phyloP scores from a whole-genome alignment of 2,113 vertebrate species.

The Rattus rattus region DNA sequence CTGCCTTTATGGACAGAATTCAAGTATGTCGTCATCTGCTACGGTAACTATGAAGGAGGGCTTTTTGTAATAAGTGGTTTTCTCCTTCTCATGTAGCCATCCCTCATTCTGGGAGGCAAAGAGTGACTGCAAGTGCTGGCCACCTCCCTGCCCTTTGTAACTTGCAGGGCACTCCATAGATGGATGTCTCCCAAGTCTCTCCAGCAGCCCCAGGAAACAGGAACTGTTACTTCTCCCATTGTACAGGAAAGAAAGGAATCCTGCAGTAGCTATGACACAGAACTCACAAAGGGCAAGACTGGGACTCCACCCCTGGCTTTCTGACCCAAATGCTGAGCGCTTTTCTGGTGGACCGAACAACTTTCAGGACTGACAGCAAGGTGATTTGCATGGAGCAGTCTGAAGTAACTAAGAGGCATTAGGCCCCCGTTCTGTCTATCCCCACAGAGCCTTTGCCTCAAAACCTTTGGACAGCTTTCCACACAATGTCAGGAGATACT shows the following conservation, averaged over 20 bases:
- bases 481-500: conserved; percentile 12
- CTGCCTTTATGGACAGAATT: neutral
- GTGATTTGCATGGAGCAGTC: neutral
- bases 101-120: neutral
- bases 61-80: conserved; percentile 23
- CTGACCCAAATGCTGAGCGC: neutral
- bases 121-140: neutral
- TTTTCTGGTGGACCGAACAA: neutral
- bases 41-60: neutral
- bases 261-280: neutral
- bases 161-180: neutral
- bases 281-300: neutral
- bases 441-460: neutral
- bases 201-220: neutral
- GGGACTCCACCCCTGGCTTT: neutral
- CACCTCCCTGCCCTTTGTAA: neutral
- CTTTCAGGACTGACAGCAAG: neutral
- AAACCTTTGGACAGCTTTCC: neutral
- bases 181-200: neutral
- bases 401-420: neutral
- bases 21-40: neutral
- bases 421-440: neutral
- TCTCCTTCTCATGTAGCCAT: neutral
- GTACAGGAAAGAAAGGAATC: neutral
- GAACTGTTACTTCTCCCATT: neutral